These are phyloP conservation scores for Ctena decussata DNA, from an alignment of 2,888 invertebrate genomes.

Conservation along the genomic window DNA sequence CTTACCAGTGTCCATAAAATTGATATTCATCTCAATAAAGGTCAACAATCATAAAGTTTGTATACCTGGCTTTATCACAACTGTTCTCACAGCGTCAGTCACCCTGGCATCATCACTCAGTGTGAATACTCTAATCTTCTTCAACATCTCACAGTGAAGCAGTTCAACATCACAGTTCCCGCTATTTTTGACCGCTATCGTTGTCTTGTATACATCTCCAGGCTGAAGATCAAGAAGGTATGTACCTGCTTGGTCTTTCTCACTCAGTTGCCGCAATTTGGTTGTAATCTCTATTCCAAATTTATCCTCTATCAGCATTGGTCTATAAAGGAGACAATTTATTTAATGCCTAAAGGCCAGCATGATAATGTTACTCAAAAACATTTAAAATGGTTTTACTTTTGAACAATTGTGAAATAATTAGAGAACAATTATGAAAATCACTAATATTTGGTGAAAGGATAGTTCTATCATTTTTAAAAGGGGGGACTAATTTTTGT, in stretches of 20 bases:
- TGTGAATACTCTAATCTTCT: constrained; percentile 72
- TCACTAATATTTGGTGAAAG: too few relatives aligned
- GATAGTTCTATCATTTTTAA: too few relatives aligned
- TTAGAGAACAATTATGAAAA: too few relatives aligned
- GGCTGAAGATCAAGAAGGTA: constrained; percentile 60
- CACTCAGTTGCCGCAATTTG: background rate
- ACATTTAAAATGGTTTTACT: too few relatives aligned
- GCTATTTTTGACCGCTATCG: constrained; percentile 63
- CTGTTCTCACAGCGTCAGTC: constrained; percentile 58
- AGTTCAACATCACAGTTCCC: constrained; percentile 54
- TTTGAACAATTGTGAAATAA: too few relatives aligned
- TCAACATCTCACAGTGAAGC: constrained; percentile 75
- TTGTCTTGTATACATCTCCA: constrained; percentile 29
- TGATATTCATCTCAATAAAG: too few relatives aligned
- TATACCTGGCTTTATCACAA: constrained; percentile 68
- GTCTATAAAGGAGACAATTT: constrained; percentile 50
- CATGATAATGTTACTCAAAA: too few relatives aligned
- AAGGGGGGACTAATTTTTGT: too few relatives aligned
- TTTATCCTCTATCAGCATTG: constrained; percentile 61
- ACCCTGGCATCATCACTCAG: constrained; percentile 68
- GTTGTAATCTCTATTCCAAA: constrained; percentile 57
- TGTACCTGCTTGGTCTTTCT: constrained; percentile 49
- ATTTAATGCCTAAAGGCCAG: too few relatives aligned
- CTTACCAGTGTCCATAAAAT: too few relatives aligned
- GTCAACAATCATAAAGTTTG: too few relatives aligned